Percentiles rank a stretch among this genome's conserved stretches.
phyloP scores from a whole-genome alignment of 2,888 invertebrate species.

The Polietes domitor region DNA sequence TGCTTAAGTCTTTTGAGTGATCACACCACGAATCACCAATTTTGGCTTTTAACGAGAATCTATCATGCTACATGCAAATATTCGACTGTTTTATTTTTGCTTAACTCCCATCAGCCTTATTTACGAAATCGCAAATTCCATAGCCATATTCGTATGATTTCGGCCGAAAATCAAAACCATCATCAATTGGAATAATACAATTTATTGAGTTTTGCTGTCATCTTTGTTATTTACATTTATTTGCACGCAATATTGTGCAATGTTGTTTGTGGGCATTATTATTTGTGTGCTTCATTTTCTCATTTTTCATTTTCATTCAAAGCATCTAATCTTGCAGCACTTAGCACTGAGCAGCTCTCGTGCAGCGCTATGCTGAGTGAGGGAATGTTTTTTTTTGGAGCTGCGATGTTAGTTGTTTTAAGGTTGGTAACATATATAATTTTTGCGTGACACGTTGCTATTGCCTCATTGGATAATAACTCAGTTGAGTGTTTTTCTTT shows the following conservation, averaged over 20 bases:
- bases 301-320: neutral
- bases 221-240: constrained; percentile 47
- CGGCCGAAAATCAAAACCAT: neutral
- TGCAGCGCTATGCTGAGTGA: neutral
- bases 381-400: constrained; percentile 1
- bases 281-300: neutral
- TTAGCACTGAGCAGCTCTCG: constrained; percentile 13
- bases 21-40: neutral
- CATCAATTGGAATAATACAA: constrained; percentile 36
- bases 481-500: constrained; percentile 18
- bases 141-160: neutral
- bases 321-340: neutral
- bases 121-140: constrained; percentile 24
- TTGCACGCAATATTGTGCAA: constrained; percentile 64
- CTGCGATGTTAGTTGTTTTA: constrained; percentile 35
- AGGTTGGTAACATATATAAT: constrained; percentile 53
- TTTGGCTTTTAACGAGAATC: constrained; percentile 42
- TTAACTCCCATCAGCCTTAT: neutral
- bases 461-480: constrained; percentile 44
- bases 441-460: constrained; percentile 58
- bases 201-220: constrained; percentile 37
- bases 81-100: neutral
- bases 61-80: constrained; percentile 15
- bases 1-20: constrained; percentile 47
- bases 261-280: neutral